Evolutionary conservation across 2,797 vertebrate genomes (phyloP), one percentile per base, ranked within the genome.

Genomic region (Lithobates pipiens): DNA sequence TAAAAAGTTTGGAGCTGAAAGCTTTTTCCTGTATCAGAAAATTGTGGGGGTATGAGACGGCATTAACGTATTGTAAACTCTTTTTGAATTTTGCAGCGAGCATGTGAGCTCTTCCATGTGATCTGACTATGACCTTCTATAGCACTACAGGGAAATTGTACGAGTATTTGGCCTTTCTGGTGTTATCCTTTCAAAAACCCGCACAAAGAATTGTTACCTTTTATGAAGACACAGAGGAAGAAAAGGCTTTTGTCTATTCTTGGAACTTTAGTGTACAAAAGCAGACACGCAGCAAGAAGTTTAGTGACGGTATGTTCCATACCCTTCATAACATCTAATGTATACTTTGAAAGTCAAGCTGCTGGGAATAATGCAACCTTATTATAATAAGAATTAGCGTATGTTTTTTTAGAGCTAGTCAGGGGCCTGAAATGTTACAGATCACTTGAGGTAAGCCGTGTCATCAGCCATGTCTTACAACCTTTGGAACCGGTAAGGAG

Each of bases 151-250:
- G 50, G 77, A 80, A 50, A 80, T 70, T 70, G 36, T 70, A 21
- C 2, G 16, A 54, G 16, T 70, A 25, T 34, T 69, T 42, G 29
- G 21, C 65, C 77, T 67, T 39, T 67, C 76, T 0, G 27, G n/a
- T 50, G 77, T 42, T 42, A 44, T 68, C 32, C 36, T 80, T 80
- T 80, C 29, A 54, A 57, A 32, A 71, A 36, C 10, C 44, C 9
- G 9, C 23, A 80, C 15, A 71, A 80, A 57, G 50, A 71, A 70
- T 70, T 80, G 9, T 34, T 80, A 57, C 67, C 34, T 25, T 54
- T 80, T 70, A 54, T 80, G 23, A 80, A 70, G 44, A 70, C 25
- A 80, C 10, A 21, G 65, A 70, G n/a, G 68, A 10, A 80, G 78
- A 80, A 80, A 23, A 44, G 5, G 21, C 78, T 36, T 71, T 71